Base-by-base conservation (phyloP, 1,140 invertebrate species). In the Trachelipus rathkii region DNA sequence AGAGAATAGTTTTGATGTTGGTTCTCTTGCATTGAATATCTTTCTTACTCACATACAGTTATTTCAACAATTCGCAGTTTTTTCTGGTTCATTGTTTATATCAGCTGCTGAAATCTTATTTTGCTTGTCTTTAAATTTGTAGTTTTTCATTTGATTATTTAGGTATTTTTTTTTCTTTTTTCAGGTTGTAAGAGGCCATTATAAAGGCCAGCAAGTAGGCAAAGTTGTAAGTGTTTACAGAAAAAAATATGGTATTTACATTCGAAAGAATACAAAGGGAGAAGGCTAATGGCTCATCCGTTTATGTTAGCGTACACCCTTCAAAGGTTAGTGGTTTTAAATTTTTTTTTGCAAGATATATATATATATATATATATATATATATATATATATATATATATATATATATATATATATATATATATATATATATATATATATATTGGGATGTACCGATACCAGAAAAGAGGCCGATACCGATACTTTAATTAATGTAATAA, bases 181-280 rank as follows among this genome's bases (percentile, higher is more conserved):
- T 43, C 82, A 94, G 93, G 93, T 98, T 84, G 95, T 97, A 68
- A 89, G 97, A 78, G 98, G 98, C 53, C 97, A 99, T 86, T 98
- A 96, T 89, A 99, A 99, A 87, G 96, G 97, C 66, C 97, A 99
- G 87, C 96, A 98, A 88, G 93, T 97, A 74, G 98, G 97, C 81
- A 99, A 99, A 89, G 94, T 99, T 74, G 93, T 98, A 19, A 95
- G 97, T 85, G 92, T 95, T 10, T 99, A 99, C 88, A 91, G 98
- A 84, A 99, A 99, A 85, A 99, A 99, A 86, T 99, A 96, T 87
- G 95, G 98, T 70, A 91, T 99, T 79, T 96, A 98, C 86, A 95
- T n/a, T 99, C 87, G 97, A 99, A 88, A 91, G 97, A 86, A 98
- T 99, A 84, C 96, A 98, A 86, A 89, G 97, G 83, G 97, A 99